A percentile compares a stretch with the other conserved stretches of the same genome.
phyloP scores from a whole-genome alignment of 1,140 invertebrate genomes.

The Lordiphosa clarofinis region DNA sequence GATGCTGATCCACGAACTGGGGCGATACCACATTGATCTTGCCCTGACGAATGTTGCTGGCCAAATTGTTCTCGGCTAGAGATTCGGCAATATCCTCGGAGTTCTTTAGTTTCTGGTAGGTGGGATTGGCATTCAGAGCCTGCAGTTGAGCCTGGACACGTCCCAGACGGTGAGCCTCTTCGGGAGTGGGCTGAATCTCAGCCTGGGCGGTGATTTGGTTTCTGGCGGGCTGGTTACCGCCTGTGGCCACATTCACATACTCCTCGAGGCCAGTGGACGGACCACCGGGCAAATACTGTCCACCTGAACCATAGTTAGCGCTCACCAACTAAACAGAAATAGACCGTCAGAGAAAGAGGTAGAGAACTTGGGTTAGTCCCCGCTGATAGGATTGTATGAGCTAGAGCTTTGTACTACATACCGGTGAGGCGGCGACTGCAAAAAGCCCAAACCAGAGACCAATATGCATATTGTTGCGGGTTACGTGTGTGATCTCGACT shows the following conservation, averaged over 20 bases:
- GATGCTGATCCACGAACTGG: conserved; percentile 69
- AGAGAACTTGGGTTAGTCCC: conserved; percentile 7
- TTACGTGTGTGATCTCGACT: conserved; percentile 62
- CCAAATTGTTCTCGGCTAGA: conserved; percentile 63
- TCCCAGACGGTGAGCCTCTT: conserved; percentile 63
- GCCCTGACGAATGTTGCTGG: conserved; percentile 74
- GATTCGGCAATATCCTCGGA: conserved; percentile 75
- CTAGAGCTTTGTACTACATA: conserved; percentile 37
- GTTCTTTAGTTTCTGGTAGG: conserved; percentile 71
- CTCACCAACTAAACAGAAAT: conserved; percentile 50
- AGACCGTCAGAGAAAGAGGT: conserved; percentile 2
- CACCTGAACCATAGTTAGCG: conserved; percentile 56
- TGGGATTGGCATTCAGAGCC: conserved; percentile 65
- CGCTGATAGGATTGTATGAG: not conserved
- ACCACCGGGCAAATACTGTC: conserved; percentile 48
- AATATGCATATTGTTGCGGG: conserved; percentile 66
- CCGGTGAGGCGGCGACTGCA: conserved; percentile 71
- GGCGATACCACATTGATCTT: conserved; percentile 74
- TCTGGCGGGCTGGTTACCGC: conserved; percentile 48
- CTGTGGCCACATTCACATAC: conserved; percentile 65
- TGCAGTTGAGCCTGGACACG: conserved; percentile 69
- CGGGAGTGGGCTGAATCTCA: conserved; percentile 56
- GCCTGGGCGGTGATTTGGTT: conserved; percentile 65
- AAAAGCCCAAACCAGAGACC: conserved; percentile 72
- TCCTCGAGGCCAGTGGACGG: conserved; percentile 58